Base-by-base conservation (phyloP, 2,888 invertebrate genomes). In the Ectemnius lituratus region DNA sequence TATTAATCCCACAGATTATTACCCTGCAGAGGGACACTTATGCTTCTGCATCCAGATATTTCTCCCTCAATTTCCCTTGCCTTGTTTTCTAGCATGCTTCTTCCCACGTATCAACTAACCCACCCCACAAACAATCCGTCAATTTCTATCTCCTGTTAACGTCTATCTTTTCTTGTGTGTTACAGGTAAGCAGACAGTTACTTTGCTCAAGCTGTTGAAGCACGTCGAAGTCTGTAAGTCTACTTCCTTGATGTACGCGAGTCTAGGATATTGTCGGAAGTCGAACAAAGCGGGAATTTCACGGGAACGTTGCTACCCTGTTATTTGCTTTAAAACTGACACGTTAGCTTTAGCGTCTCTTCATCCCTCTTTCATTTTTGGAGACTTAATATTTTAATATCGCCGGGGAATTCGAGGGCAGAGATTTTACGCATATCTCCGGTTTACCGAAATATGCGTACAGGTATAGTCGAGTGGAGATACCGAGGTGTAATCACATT, bases 161-260 rank as follows among this genome's bases (percentile, higher is more conserved):
- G 27, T 18, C 14, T 16, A 11, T 58, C 16, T 59, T 37, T 79
- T 66, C 75, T 76, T 78, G 67, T 85, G 27, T 87, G 85, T 88
- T 88, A 28, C 86, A 88, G 88, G 88, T 88, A 88, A 88, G 88
- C 83, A 67, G 65, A 56, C 59, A 37, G 60, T 52, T 18, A 13
- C 60, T 62, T 16, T 37, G 14, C 52, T 0, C 37, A 37, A 37
- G 37, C 37, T 8, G 37, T 37, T 37, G 37, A 8, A 37, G 37
- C 37, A 37, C 23, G 23, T 47, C 8, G 4, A 13, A 16, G 16
- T 13, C 5, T 52, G 52, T 16, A 52, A 52, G 52, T 16, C 1
- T 52, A 16, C n/a, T 14, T 4, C 2, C 52, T 52, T 52, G 52
- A 16, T 14, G n/a, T 23, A 23, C 16, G 14, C 5, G 52, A 5